These are phyloP conservation scores for Apotomis turbidana DNA, from an alignment of 2,888 invertebrate genomes.

Conservation along the genomic window DNA sequence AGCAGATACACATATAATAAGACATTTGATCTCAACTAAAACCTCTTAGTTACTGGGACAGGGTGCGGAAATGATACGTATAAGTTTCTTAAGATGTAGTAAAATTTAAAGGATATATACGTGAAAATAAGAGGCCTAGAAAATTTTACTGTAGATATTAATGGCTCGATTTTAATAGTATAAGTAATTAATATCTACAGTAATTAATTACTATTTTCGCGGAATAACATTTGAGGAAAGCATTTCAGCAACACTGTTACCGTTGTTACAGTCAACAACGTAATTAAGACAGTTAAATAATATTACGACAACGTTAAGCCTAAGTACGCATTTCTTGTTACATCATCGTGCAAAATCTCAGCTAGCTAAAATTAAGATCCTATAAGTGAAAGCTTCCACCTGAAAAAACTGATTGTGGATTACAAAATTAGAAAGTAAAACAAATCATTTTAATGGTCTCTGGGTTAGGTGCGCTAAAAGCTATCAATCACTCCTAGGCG, in stretches of 20 bases:
- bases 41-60: no score
- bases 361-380: slow-evolving; percentile 54
- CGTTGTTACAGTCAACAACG: background rate
- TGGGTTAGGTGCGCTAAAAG: slow-evolving; percentile 51
- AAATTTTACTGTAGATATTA: no score
- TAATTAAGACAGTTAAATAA: slow-evolving; percentile 17
- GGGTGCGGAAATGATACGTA: no score
- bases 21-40: no score
- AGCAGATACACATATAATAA: no score
- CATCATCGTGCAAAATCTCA: slow-evolving; percentile 25
- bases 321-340: slow-evolving; percentile 18
- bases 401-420: slow-evolving; percentile 63
- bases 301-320: slow-evolving; percentile 15
- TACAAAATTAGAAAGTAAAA: slow-evolving; percentile 65
- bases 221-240: no score
- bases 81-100: no score
- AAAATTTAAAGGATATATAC: no score
- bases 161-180: no score
- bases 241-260: background rate
- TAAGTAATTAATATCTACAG: no score
- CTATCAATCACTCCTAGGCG: slow-evolving; percentile 59
- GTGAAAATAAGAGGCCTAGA: no score
- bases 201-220: no score
- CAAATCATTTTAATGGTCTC: slow-evolving; percentile 63
- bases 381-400: slow-evolving; percentile 68